Evolutionary conservation across 2,113 vertebrate species (phyloP).

Genomic region (Burhinus bistriatus): DNA sequence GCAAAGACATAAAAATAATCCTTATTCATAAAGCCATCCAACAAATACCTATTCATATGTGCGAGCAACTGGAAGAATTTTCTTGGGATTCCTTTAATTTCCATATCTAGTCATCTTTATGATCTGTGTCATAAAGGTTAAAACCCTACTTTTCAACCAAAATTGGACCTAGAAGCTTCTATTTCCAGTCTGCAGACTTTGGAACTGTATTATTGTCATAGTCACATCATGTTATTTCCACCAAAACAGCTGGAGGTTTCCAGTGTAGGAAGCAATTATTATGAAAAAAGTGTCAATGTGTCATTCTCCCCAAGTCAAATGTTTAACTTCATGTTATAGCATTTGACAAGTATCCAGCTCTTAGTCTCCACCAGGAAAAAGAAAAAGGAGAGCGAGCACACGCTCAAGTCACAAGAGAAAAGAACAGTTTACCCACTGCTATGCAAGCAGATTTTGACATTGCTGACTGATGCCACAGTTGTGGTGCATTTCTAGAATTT

Average conservation of each 20-base stretch:
- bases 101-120: neutral
- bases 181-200: neutral
- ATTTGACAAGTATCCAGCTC: conserved; percentile 35
- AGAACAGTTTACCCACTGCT: neutral
- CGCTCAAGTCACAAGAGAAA: neutral
- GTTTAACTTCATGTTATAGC: neutral
- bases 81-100: neutral
- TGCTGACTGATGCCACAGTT: neutral
- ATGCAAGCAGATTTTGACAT: neutral
- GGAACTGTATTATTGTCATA: conserved; percentile 3
- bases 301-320: conserved; percentile 24
- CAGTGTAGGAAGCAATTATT: conserved; percentile 51
- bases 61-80: neutral
- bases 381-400: neutral
- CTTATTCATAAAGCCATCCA: neutral
- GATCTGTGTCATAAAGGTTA: neutral
- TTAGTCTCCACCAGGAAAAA: neutral
- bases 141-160: neutral
- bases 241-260: conserved; percentile 51
- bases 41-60: neutral
- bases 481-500: neutral
- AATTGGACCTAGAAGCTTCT: neutral
- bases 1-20: neutral
- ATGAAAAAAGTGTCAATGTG: conserved; percentile 28
- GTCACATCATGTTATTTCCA: conserved; percentile 31